Percentiles rank a stretch among this genome's conserved stretches.
These are phyloP conservation scores for Noctua janthina DNA, from an alignment of 2,888 invertebrate genomes.

Conservation along the genomic window DNA sequence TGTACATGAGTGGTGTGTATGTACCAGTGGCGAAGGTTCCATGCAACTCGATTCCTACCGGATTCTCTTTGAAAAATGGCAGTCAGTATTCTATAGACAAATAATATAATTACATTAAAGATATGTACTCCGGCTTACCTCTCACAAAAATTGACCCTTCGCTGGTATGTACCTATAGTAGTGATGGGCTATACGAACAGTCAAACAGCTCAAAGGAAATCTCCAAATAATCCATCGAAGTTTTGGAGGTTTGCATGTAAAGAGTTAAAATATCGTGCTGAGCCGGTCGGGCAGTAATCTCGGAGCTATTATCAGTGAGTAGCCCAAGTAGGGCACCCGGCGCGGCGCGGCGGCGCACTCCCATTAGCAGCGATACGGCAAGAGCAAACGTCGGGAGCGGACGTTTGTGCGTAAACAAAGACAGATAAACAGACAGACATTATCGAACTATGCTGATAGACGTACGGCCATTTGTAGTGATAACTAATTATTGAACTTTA, in stretches of 20 bases:
- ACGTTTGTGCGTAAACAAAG: slow-evolving; percentile 30
- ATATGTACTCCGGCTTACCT: too few relatives aligned
- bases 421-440: slow-evolving; percentile 48
- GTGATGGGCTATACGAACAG: neutral
- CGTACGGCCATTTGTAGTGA: slow-evolving; percentile 10
- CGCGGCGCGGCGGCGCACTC: neutral
- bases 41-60: too few relatives aligned
- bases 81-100: too few relatives aligned
- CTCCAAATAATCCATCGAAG: neutral
- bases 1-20: neutral
- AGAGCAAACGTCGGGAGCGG: slow-evolving; percentile 2
- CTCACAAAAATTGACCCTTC: too few relatives aligned
- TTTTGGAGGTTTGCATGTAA: neutral
- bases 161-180: neutral
- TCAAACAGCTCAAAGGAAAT: neutral
- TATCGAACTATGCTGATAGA: slow-evolving; percentile 52
- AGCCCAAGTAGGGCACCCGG: neutral
- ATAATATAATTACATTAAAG: too few relatives aligned
- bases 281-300: neutral
- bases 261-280: neutral
- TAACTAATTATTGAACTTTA: slow-evolving; percentile 12
- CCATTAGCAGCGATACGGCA: slow-evolving; percentile 30
- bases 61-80: too few relatives aligned
- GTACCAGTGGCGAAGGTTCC: too few relatives aligned
- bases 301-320: slow-evolving; percentile 7